A percentile compares a stretch with the other conserved stretches of the same genome.
phyloP scores from a whole-genome alignment of 2,888 invertebrate species.

The Lathronympha strigana region DNA sequence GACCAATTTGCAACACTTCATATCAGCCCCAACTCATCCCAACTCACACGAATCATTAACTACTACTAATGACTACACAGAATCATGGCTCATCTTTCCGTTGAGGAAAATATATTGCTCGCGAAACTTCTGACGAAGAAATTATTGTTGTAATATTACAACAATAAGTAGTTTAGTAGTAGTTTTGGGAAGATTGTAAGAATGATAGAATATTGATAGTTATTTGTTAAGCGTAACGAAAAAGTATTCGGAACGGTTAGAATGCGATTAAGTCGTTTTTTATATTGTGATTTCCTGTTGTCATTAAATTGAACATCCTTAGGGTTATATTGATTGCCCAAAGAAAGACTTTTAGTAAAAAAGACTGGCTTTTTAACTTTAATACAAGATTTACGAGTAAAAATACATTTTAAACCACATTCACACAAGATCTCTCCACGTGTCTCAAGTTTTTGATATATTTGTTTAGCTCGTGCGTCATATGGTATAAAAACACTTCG shows the following conservation, averaged over 20 bases:
- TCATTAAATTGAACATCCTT: no score
- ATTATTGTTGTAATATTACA: conserved; percentile 33
- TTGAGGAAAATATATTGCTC: conserved; percentile 27
- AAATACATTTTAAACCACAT: neutral
- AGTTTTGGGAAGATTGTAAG: no score
- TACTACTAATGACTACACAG: conserved; percentile 28
- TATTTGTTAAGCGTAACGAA: conserved; percentile 21
- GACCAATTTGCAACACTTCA: neutral
- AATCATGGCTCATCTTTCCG: conserved; percentile 20
- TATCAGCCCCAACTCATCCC: conserved; percentile 6
- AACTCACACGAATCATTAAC: conserved; percentile 25
- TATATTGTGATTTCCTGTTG: neutral
- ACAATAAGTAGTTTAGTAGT: no score
- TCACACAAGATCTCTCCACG: neutral
- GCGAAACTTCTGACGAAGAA: conserved; percentile 12
- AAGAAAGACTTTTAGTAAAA: no score
- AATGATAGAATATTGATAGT: conserved; percentile 22
- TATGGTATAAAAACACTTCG: neutral
- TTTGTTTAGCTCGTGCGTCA: conserved; percentile 26
- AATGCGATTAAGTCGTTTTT: neutral
- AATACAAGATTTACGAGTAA: no score
- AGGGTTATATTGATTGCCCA: no score
- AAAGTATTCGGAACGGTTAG: neutral
- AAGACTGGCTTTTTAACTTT: no score
- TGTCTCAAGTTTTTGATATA: conserved; percentile 16